phyloP scores from a whole-genome alignment of 1,140 invertebrate species.

The Nixonia krombeini region DNA sequence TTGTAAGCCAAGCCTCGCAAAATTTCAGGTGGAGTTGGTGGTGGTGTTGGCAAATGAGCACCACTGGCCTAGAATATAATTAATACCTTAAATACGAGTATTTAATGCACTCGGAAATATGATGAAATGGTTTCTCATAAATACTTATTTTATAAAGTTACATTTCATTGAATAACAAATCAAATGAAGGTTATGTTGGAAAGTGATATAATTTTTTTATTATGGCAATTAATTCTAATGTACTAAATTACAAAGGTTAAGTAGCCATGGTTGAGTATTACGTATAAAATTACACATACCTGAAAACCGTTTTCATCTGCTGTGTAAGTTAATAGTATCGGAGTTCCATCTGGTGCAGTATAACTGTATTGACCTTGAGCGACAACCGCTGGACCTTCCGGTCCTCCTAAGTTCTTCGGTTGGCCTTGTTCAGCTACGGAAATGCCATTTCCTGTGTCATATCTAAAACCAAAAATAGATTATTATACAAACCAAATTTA shows the following conservation, averaged over 20 bases:
- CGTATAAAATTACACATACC: constrained; percentile 16
- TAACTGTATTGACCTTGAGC: constrained; percentile 84
- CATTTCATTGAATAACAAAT: no score
- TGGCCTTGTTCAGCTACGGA: constrained; percentile 69
- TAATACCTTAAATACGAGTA: no score
- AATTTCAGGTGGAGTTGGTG: constrained; percentile 77
- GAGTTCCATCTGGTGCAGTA: constrained; percentile 84
- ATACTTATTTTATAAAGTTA: no score
- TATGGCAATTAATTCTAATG: no score
- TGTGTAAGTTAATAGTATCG: constrained; percentile 82
- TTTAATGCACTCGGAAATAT: no score
- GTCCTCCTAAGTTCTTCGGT: constrained; percentile 74
- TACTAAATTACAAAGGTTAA: no score
- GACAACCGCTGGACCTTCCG: constrained; percentile 75
- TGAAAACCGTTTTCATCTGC: constrained; percentile 85
- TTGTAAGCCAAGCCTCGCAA: constrained; percentile 68
- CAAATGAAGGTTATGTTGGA: no score
- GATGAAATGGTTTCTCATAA: no score
- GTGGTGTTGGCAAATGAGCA: constrained; percentile 83
- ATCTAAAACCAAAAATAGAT: constrained; percentile 62
- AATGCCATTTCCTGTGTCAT: constrained; percentile 74
- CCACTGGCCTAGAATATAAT: constrained; percentile 71
- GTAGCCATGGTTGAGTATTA: no score
- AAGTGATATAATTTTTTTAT: no score
- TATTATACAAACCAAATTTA: no score